Conservation (phyloP, 2,888 invertebrate genomes). For the Acleris cristana region DNA sequence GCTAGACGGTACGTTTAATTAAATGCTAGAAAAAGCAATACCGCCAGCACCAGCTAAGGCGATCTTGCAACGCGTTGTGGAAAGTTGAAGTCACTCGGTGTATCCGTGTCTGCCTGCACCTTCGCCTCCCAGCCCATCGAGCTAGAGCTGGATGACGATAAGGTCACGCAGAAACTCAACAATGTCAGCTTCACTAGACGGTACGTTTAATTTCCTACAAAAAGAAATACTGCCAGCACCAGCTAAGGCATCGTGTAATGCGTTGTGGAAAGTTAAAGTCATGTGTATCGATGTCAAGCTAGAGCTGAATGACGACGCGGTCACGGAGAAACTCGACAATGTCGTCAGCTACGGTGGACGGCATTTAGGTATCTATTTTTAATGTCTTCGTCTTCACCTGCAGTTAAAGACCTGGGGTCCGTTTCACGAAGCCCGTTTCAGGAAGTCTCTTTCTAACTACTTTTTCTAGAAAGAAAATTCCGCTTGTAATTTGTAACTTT, state of each 20-base stretch:
- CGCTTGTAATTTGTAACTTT: too few species aligned
- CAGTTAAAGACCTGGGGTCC: too few species aligned
- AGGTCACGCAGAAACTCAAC: constrained; percentile 70
- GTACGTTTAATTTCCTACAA: constrained; percentile 46
- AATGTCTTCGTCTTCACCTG: too few species aligned
- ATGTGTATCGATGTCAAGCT: too few species aligned
- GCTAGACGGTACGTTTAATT: constrained; percentile 61
- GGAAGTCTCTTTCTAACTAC: too few species aligned
- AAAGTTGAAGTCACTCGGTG: constrained; percentile 70
- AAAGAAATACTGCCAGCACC: too few species aligned
- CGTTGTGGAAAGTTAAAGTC: constrained; percentile 59
- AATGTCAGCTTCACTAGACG: constrained; percentile 75
- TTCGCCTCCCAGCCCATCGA: constrained; percentile 76
- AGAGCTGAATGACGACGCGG: constrained; percentile 74
- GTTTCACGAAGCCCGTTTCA: too few species aligned
- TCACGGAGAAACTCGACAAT: constrained; percentile 70
- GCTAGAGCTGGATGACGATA: constrained; percentile 73
- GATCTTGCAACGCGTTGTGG: too few species aligned
- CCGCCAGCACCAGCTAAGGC: too few species aligned
- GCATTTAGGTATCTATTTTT: constrained; percentile 37
- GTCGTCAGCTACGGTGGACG: constrained; percentile 71
- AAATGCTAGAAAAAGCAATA: not conserved
- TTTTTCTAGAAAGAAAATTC: too few species aligned
- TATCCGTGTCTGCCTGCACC: constrained; percentile 76
- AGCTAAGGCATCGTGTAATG: too few species aligned